phyloP scores from a whole-genome alignment of 2,888 invertebrate genomes.

The Criorhina ranunculi region DNA sequence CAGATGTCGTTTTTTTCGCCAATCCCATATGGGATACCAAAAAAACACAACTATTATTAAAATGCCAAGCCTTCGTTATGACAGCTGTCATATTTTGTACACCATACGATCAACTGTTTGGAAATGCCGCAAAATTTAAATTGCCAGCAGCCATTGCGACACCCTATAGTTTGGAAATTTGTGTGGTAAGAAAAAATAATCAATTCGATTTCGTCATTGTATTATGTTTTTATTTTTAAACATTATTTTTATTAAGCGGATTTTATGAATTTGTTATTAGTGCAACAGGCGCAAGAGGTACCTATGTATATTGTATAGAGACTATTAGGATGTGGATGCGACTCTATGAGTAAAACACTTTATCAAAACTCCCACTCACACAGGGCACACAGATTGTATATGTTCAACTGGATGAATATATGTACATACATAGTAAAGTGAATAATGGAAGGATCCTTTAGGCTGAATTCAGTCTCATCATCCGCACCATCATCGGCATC shows the following conservation, averaged over 20 bases:
- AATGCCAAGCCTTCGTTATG: too few species aligned
- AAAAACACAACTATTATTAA: too few species aligned
- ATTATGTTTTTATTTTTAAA: too few species aligned
- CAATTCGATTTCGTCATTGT: too few species aligned
- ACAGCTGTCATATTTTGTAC: too few species aligned
- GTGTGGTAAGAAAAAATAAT: too few species aligned
- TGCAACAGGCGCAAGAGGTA: slow-evolving; percentile 17
- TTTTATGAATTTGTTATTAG: slow-evolving; percentile 2
- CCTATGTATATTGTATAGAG: slow-evolving; percentile 1
- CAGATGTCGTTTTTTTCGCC: too few species aligned
- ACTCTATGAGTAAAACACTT: background rate
- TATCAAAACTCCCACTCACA: background rate
- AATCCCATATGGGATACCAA: too few species aligned
- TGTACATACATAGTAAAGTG: slow-evolving; percentile 21
- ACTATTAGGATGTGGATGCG: background rate
- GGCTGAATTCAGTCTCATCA: slow-evolving; percentile 62
- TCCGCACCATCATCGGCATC: slow-evolving; percentile 48
- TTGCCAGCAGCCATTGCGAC: too few species aligned
- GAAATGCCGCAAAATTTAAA: too few species aligned
- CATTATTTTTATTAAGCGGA: background rate
- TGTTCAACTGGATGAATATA: background rate
- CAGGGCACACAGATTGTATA: background rate
- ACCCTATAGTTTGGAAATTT: too few species aligned
- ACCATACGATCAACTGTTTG: too few species aligned
- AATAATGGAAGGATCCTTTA: slow-evolving; percentile 65